Conservation (phyloP, 2,113 vertebrate species). For the Glaucidium brasilianum region DNA sequence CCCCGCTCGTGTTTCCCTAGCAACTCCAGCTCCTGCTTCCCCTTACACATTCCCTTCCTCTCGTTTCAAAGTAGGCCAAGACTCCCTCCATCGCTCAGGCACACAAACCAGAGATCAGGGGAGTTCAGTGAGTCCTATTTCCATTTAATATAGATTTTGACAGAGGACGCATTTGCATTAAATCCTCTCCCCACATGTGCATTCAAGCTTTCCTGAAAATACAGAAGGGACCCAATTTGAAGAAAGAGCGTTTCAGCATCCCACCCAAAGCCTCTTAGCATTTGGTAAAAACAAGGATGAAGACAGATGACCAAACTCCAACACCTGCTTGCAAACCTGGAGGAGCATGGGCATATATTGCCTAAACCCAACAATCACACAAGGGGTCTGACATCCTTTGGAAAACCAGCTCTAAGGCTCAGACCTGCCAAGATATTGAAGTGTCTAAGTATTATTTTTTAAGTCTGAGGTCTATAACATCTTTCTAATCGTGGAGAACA, state of each 20-base stretch:
- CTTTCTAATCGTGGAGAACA: background rate
- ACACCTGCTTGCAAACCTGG: background rate
- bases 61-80: constrained; percentile 7
- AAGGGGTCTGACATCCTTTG: background rate
- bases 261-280: background rate
- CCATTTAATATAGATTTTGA: background rate
- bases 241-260: background rate
- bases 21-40: constrained; percentile 55
- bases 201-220: background rate
- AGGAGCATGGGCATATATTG: background rate
- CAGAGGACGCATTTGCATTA: background rate
- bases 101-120: background rate
- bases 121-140: background rate
- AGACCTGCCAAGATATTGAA: background rate
- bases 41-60: background rate
- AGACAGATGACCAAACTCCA: background rate
- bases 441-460: background rate
- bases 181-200: background rate
- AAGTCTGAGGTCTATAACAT: background rate
- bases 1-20: constrained; percentile 47
- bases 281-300: rapidly evolving
- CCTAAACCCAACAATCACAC: background rate
- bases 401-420: background rate
- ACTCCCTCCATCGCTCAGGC: background rate
- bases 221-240: background rate